Base-by-base conservation (phyloP, 2,113 vertebrate species). In the Oncorhynchus kisutch region DNA sequence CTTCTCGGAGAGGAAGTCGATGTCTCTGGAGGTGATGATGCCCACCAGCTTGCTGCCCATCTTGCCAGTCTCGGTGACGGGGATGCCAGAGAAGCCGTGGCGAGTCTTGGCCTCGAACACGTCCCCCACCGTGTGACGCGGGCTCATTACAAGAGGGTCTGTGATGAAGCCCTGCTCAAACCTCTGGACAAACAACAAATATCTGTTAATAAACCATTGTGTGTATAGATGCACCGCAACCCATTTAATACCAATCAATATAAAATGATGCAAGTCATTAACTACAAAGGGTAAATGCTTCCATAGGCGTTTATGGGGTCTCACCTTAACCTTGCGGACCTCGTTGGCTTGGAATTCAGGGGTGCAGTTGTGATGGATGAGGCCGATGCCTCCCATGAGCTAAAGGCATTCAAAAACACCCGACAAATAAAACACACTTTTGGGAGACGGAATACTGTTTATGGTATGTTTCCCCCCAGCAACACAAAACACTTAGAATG, bases 301-400 rank as follows among this genome's bases (percentile, higher is more conserved):
- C 22, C 12, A 60, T 9, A 60, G 4, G 59, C 4, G 16, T 57
- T 14, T 45, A 45, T 20, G 54, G 13, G n/a, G 20, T 70, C 86
- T 90, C 88, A 95, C 97, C 95, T 98, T 98, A 60, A 97, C 96
- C 84, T 96, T 97, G 71, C 96, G 94, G 59, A 97, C 97, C 78
- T 98, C 96, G 0, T 96, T 96, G 79, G 96, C 96, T 87, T 98
- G 97, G 82, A 98, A 97, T 70, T 98, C 96, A 0, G 97, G 97
- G 13, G 96, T 98, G 85, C 96, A 98, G 89, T 98, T 98, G 85
- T 98, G 96, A 81, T 98, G 97, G 78, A 98, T 96, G 81, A 98
- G 96, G 73, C 97, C 97, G 2, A 98, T 97, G 3, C 97, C 97
- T 14, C 97, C 97, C 96, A 97, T 97, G 48, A 98, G 93, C 96